Evolutionary conservation across 1,140 invertebrate genomes (phyloP).

Genomic region (Bombus turneri): DNA sequence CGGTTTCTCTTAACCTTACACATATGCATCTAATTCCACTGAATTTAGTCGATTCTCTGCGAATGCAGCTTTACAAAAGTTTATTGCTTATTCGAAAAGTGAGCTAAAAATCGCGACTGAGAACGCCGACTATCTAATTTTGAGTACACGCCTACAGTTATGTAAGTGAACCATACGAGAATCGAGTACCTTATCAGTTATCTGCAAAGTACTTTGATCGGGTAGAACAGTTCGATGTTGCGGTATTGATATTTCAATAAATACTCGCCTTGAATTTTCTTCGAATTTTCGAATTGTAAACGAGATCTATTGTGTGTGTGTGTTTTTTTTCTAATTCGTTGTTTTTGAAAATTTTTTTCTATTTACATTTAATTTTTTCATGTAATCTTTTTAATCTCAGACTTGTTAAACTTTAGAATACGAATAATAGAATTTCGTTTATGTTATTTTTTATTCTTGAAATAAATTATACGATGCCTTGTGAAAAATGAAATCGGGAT

Average conservation of each 20-base stretch:
- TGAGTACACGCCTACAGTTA: constrained; percentile 62
- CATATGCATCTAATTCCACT: not conserved
- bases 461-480: not conserved
- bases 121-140: constrained; percentile 54
- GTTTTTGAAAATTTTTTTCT: not conserved
- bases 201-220: constrained; percentile 69
- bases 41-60: not conserved
- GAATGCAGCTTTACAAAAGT: not conserved
- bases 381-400: not conserved
- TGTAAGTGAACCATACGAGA: constrained; percentile 45
- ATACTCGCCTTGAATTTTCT: not conserved
- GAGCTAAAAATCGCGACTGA: not conserved
- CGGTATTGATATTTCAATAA: constrained; percentile 60
- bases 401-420: not conserved
- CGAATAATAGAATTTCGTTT: too few relatives aligned
- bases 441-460: too few relatives aligned
- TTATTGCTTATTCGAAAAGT: not conserved
- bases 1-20: not conserved
- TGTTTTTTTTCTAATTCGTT: not conserved
- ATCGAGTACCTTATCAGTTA: constrained; percentile 68
- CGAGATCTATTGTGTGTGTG: not conserved
- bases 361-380: not conserved
- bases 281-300: too few relatives aligned
- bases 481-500: not conserved
- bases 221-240: constrained; percentile 51